Evolutionary conservation across 2,888 invertebrate genomes (phyloP).

Genomic region (Eumerus sabulonum): DNA sequence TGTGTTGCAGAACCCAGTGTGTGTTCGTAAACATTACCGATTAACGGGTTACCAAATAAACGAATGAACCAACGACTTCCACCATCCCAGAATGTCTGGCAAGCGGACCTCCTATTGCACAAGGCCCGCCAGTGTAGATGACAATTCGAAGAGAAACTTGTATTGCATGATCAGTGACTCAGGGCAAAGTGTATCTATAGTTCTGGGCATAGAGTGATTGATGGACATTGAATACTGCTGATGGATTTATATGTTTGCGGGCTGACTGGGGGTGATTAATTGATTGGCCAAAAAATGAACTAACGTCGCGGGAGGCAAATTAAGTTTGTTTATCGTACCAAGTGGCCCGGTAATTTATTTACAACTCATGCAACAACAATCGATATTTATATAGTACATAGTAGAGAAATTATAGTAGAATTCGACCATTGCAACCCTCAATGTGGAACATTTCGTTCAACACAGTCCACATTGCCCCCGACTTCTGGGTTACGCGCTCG

Average conservation of each 20-base stretch:
- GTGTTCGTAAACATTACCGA: slow-evolving; percentile 69
- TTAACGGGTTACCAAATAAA: slow-evolving; percentile 70
- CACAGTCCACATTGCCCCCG: not conserved
- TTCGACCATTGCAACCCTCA: slow-evolving; percentile 24
- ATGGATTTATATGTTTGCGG: slow-evolving; percentile 61
- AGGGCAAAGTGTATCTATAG: not conserved
- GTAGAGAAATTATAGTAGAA: not conserved
- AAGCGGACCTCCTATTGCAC: no score
- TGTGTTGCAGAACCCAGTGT: slow-evolving; percentile 70
- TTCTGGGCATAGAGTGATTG: slow-evolving; percentile 44
- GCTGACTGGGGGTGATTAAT: slow-evolving; percentile 62
- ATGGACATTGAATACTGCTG: slow-evolving; percentile 34
- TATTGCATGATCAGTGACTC: no score
- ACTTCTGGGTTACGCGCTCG: slow-evolving; percentile 31
- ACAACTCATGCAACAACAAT: not conserved
- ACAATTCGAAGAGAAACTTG: no score
- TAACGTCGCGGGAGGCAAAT: slow-evolving; percentile 18
- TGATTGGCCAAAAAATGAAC: slow-evolving; percentile 12
- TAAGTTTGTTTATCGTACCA: slow-evolving; percentile 53
- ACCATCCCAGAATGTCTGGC: slow-evolving; percentile 18
- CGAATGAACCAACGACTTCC: slow-evolving; percentile 30
- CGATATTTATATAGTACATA: not conserved
- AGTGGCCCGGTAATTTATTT: slow-evolving; percentile 49
- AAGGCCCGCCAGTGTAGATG: no score
- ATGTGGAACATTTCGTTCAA: slow-evolving; percentile 47